Percentiles rank a stretch among this genome's conserved stretches.
Evolutionary conservation across 2,113 vertebrate species (phyloP).

Genomic region (Orcinus orca): DNA sequence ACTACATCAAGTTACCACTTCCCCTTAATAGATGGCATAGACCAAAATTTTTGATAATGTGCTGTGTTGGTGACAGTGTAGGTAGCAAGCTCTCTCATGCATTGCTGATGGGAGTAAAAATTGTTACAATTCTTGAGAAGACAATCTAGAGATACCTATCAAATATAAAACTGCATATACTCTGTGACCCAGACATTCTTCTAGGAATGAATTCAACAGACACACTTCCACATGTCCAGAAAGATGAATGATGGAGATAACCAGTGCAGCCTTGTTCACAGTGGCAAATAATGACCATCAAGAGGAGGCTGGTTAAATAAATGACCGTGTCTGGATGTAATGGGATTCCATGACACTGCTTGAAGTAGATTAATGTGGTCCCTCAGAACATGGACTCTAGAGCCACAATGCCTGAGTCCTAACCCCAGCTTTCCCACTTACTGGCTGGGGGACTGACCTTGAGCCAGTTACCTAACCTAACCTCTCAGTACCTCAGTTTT

Average conservation of each 20-base stretch:
- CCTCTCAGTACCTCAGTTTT: not conserved
- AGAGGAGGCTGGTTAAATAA: not conserved
- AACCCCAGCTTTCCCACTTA: not conserved
- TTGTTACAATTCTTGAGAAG: not conserved
- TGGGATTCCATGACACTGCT: not conserved
- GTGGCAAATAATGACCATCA: constrained; percentile 22
- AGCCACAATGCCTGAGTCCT: not conserved
- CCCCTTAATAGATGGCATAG: not conserved
- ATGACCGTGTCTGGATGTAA: not conserved
- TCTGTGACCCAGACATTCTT: constrained; percentile 32
- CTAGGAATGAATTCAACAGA: constrained; percentile 58
- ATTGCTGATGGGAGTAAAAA: constrained; percentile 2
- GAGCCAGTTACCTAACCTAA: not conserved
- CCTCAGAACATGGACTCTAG: not conserved
- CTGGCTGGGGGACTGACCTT: not conserved
- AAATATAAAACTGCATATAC: constrained; percentile 22
- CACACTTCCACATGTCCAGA: constrained; percentile 25
- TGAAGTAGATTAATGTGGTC: not conserved
- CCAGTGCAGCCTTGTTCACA: not conserved
- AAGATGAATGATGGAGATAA: constrained; percentile 27
- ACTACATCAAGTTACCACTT: not conserved
- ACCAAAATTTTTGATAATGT: not conserved
- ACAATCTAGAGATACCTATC: constrained; percentile 42
- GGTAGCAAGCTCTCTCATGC: not conserved
- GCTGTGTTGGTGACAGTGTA: not conserved